These are phyloP conservation scores for Ostrea edulis DNA, from an alignment of 1,140 invertebrate genomes.

Conservation along the genomic window DNA sequence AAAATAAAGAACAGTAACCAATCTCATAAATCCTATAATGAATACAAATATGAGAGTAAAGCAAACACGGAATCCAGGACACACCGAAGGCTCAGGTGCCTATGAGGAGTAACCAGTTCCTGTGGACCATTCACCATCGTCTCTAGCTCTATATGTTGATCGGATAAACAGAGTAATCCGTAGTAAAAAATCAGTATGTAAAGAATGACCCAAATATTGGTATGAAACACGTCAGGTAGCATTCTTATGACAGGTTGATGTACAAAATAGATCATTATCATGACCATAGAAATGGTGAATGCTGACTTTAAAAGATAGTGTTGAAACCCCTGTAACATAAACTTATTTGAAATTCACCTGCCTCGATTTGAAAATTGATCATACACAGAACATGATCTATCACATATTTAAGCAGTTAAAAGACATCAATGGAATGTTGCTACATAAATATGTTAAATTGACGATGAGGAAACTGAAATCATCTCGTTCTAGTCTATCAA, in stretches of 20 bases:
- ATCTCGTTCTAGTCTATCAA: too few relatives aligned
- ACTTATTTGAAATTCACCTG: neutral
- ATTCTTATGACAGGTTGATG: neutral
- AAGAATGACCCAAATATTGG: neutral
- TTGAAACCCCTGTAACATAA: neutral
- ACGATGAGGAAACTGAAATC: too few relatives aligned
- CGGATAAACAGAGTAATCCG: neutral
- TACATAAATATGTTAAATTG: too few relatives aligned
- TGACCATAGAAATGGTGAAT: neutral
- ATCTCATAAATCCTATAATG: neutral
- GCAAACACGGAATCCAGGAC: too few relatives aligned
- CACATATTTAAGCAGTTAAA: too few relatives aligned
- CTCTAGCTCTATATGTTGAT: neutral
- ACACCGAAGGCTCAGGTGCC: neutral
- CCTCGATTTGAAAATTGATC: neutral
- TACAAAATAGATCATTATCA: neutral
- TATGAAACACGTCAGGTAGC: neutral
- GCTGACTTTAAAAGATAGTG: neutral
- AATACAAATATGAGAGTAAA: neutral
- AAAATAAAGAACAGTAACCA: neutral
- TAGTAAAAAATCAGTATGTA: neutral
- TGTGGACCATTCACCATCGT: neutral
- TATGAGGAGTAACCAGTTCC: neutral
- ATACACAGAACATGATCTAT: too few relatives aligned
- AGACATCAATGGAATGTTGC: too few relatives aligned